These are phyloP conservation scores for Protobothrops mucrosquamatus DNA, from an alignment of 2,113 vertebrate genomes.

Conservation along the genomic window DNA sequence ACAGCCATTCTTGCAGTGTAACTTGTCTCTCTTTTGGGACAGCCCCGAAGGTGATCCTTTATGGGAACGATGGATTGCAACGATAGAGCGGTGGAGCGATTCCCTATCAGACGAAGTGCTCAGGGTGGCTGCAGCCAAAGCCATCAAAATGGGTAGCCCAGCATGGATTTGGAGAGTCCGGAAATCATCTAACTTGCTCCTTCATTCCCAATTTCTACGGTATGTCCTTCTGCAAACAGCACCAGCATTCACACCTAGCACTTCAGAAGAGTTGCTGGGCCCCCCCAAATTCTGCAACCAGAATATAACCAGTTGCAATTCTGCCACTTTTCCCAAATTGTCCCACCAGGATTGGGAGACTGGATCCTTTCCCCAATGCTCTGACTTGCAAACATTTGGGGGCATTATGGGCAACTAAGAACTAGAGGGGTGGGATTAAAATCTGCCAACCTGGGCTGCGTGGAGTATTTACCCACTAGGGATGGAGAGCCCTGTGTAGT, in stretches of 20 bases:
- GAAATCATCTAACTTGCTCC: background rate
- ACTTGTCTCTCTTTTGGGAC: background rate
- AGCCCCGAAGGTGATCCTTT: constrained; percentile 8
- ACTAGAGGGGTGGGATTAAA: background rate
- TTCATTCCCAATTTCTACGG: constrained; percentile 62
- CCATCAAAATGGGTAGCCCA: constrained; percentile 66
- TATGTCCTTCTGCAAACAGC: constrained; percentile 43
- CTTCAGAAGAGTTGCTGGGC: background rate
- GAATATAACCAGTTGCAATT: background rate
- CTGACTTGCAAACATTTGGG: background rate
- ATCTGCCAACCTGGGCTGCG: background rate
- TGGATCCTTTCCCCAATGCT: background rate
- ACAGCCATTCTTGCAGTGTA: background rate
- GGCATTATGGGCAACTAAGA: background rate
- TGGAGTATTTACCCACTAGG: background rate
- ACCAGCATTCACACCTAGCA: rapidly evolving
- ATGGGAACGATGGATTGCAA: constrained; percentile 69
- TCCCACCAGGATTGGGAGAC: background rate
- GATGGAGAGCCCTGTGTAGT: background rate
- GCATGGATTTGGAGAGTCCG: constrained; percentile 48
- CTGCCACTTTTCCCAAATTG: no score
- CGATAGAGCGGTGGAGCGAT: constrained; percentile 66
- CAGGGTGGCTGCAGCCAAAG: constrained; percentile 73
- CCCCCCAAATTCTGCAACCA: background rate
- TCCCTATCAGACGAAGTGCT: constrained; percentile 66